Percentiles rank a stretch among this genome's conserved stretches.
phyloP scores from a whole-genome alignment of 2,797 vertebrate species.

The Silurus lanzhouensis region DNA sequence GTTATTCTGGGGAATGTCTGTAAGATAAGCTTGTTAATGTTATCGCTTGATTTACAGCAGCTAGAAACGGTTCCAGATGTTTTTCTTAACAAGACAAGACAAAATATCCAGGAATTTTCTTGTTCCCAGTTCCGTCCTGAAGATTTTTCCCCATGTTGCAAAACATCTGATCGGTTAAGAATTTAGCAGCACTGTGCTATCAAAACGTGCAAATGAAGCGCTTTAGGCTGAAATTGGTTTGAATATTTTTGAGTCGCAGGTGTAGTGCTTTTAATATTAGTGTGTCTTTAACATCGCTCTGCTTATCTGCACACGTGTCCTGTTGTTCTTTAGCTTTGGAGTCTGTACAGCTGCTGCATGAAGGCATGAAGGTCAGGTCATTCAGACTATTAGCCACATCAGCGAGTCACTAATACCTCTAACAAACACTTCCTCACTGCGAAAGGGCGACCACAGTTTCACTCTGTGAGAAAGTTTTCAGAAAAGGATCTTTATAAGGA shows the following conservation, averaged over 20 bases:
- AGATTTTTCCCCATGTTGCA: neutral
- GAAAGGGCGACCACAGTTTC: conserved; percentile 26
- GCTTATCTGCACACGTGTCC: neutral
- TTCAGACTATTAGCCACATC: conserved; percentile 9
- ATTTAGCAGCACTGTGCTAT: neutral
- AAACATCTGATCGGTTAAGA: neutral
- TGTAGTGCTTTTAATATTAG: neutral
- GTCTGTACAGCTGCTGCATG: neutral
- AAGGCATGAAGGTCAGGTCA: conserved; percentile 42
- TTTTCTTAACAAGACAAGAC: too few species aligned
- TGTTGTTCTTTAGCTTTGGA: neutral
- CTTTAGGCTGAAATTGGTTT: neutral
- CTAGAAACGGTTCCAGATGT: neutral
- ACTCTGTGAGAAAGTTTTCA: neutral
- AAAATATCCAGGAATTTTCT: too few species aligned
- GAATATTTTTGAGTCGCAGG: neutral
- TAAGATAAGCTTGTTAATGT: neutral
- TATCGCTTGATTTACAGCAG: neutral
- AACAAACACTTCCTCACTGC: conserved; percentile 34
- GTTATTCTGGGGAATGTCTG: neutral
- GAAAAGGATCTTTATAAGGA: neutral
- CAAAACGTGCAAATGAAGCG: neutral
- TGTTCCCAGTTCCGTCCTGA: neutral
- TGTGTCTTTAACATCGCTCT: neutral
- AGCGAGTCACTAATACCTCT: conserved; percentile 48